These are phyloP conservation scores for Drosophila trapezifrons DNA, from an alignment of 1,140 invertebrate species.

Conservation along the genomic window DNA sequence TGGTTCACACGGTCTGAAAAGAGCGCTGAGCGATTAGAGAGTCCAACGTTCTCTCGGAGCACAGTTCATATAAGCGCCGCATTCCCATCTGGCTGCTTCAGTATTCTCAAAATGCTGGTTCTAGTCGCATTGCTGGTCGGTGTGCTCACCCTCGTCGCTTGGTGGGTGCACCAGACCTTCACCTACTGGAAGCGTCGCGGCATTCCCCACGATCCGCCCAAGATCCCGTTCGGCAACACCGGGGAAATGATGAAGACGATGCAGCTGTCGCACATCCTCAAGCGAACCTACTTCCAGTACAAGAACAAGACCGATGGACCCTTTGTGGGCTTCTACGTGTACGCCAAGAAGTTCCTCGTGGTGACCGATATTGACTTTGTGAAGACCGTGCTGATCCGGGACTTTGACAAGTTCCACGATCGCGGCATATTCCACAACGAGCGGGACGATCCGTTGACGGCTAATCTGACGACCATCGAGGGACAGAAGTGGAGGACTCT, in stretches of 20 bases:
- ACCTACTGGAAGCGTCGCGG: constrained; percentile 81
- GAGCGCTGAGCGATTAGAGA: not conserved
- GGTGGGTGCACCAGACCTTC: constrained; percentile 24
- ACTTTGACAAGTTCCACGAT: constrained; percentile 86
- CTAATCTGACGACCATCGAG: constrained; percentile 65
- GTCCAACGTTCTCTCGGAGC: constrained; percentile 29
- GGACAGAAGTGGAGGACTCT: constrained; percentile 85
- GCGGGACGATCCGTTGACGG: constrained; percentile 78
- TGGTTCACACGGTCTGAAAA: not conserved
- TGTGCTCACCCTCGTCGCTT: constrained; percentile 13
- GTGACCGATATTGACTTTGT: too few relatives aligned
- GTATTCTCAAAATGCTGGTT: constrained; percentile 19
- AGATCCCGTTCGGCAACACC: constrained; percentile 68
- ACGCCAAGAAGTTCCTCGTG: too few relatives aligned
- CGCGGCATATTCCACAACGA: constrained; percentile 84
- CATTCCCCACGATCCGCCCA: constrained; percentile 79
- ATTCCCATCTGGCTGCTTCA: not conserved
- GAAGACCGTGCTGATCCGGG: constrained; percentile 86
- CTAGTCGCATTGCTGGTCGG: constrained; percentile 18
- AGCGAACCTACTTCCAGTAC: constrained; percentile 46
- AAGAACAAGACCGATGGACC: constrained; percentile 53
- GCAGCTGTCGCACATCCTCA: constrained; percentile 22
- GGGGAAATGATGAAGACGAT: constrained; percentile 24
- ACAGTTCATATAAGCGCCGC: not conserved
- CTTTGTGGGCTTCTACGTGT: constrained; percentile 58